Evolutionary conservation across 2,797 vertebrate species (phyloP).

Genomic region (Hafferia zeledoni): DNA sequence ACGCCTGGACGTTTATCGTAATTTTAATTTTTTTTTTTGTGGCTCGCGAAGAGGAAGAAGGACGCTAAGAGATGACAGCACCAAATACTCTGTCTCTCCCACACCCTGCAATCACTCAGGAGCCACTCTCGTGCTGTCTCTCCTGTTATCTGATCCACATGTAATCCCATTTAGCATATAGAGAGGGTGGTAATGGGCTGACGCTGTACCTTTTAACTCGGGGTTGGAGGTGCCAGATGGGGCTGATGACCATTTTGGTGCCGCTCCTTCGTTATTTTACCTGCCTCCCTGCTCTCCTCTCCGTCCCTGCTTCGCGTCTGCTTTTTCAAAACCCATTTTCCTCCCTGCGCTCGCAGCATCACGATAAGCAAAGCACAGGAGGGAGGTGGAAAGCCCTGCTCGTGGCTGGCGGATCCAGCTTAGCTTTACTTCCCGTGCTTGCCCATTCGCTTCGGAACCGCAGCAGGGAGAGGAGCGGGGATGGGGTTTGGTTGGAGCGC

Average conservation of each 20-base stretch:
- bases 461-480: not conserved
- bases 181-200: not conserved
- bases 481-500: not conserved
- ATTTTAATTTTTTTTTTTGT: not conserved
- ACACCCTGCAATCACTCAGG: slow-evolving; percentile 13
- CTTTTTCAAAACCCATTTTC: not conserved
- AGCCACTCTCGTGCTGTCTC: not conserved
- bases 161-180: not conserved
- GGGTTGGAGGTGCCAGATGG: not conserved
- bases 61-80: not conserved
- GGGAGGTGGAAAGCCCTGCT: not conserved
- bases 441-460: rapidly evolving
- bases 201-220: rapidly evolving
- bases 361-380: not conserved
- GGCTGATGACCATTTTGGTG: not conserved
- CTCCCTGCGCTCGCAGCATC: not conserved
- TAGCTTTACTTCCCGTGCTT: not conserved
- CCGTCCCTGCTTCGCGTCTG: not conserved
- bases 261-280: not conserved
- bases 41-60: not conserved
- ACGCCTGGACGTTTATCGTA: not conserved
- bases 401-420: rapidly evolving
- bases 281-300: not conserved
- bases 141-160: slow-evolving; percentile 7
- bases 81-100: not conserved